Percentiles rank a stretch among this genome's conserved stretches.
Evolutionary conservation across 92 coral and sea anemone species (phyloP).

Genomic region (Bergia puertoricense): DNA sequence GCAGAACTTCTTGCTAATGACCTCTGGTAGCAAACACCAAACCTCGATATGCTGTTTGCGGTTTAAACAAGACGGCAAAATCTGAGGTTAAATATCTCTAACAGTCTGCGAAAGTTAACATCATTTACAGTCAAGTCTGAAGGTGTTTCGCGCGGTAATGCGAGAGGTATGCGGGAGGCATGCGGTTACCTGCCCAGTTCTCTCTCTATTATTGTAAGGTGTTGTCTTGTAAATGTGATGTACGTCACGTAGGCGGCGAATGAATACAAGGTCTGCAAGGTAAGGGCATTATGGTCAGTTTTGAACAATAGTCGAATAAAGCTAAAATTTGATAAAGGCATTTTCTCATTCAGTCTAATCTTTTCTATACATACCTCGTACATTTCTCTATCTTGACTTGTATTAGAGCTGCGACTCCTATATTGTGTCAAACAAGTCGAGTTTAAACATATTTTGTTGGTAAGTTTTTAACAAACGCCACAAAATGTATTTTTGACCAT

Average conservation of each 20-base stretch:
- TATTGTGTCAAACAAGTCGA: constrained; percentile 7
- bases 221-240: constrained; percentile 87
- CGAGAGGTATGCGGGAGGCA: background rate
- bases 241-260: constrained; percentile 87
- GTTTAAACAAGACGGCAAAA: no score
- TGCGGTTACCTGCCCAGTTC: constrained; percentile 90
- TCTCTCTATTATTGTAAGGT: constrained; percentile 85
- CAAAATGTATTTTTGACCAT: no score
- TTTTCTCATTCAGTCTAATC: no score
- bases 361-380: constrained; percentile 66
- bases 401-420: constrained; percentile 86
- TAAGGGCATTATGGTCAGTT: background rate
- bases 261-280: constrained; percentile 77
- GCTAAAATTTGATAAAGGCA: no score
- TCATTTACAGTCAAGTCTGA: no score
- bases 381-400: constrained; percentile 78
- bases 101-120: no score
- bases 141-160: no score
- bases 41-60: no score
- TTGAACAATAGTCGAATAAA: background rate
- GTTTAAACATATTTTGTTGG: background rate
- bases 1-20: no score
- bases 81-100: no score
- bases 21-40: no score
- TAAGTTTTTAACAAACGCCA: background rate